phyloP scores from a whole-genome alignment of 2,113 vertebrate genomes.

The Rhabdornis inornatus region DNA sequence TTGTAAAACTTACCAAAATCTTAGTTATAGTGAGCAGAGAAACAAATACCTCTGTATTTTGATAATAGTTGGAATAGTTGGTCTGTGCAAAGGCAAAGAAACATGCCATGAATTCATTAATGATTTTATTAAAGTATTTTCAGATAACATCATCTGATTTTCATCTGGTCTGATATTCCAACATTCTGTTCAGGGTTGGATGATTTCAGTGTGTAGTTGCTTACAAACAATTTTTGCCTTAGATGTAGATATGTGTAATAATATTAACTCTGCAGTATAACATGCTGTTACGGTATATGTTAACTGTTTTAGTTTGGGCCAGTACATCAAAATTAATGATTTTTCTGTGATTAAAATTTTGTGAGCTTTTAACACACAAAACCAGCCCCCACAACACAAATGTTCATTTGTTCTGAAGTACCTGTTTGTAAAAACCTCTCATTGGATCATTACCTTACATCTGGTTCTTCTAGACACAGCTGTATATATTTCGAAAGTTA shows the following conservation, averaged over 20 bases:
- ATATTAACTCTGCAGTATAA: background rate
- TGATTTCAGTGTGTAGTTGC: background rate
- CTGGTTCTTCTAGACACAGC: background rate
- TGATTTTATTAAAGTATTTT: background rate
- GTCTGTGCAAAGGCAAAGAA: background rate
- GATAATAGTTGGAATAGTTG: background rate
- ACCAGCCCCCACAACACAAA: no score
- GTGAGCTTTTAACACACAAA: background rate
- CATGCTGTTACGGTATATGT: background rate
- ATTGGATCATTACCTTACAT: background rate
- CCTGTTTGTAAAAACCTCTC: background rate
- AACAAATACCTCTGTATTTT: background rate
- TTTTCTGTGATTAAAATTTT: background rate
- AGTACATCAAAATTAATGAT: background rate
- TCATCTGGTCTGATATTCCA: background rate
- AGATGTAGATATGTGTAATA: background rate
- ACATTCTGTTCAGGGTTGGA: background rate
- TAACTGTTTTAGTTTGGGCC: background rate
- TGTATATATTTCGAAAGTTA: background rate
- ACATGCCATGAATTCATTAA: background rate
- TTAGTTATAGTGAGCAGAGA: background rate
- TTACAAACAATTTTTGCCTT: background rate
- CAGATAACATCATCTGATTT: background rate
- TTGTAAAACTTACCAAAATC: background rate
- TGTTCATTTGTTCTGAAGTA: background rate